These are phyloP conservation scores for Chondrilla cf. caribensis DNA, from an alignment of 37 sponge, comb jelly and placozoan genomes.

Conservation along the genomic window DNA sequence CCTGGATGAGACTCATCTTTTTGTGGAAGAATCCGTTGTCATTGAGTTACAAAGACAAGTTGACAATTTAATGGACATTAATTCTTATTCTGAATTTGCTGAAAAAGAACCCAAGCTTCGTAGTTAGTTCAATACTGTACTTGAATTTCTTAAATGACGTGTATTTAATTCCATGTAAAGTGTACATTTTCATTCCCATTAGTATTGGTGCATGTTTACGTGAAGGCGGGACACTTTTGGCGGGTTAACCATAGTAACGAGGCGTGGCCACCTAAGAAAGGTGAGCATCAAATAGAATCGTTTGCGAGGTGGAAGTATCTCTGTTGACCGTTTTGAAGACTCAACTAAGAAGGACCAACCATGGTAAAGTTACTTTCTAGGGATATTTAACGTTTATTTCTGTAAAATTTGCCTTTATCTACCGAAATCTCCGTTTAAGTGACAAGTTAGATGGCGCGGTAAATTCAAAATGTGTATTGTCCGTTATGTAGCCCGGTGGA, in stretches of 20 bases:
- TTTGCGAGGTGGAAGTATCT: too few species aligned
- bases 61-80: constrained; percentile 78
- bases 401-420: too few species aligned
- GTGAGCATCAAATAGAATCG: too few species aligned
- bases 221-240: too few species aligned
- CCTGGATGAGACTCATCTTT: constrained; percentile 79
- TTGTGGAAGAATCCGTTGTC: constrained; percentile 64
- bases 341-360: too few species aligned
- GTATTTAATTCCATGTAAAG: not conserved
- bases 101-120: constrained; percentile 2
- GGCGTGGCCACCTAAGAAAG: too few species aligned
- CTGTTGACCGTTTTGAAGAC: too few species aligned
- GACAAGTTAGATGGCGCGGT: not conserved
- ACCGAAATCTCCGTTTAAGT: not conserved
- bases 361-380: too few species aligned
- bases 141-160: not conserved
- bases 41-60: constrained; percentile 53
- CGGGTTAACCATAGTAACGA: too few species aligned
- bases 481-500: constrained; percentile 75
- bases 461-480: not conserved
- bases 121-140: not conserved
- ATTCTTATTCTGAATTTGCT: constrained; percentile 76
- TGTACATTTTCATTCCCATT: too few species aligned
- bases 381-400: too few species aligned
- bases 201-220: too few species aligned